Evolutionary conservation across 2,888 invertebrate genomes (phyloP).

Genomic region (Pollenia griseotomentosa): DNA sequence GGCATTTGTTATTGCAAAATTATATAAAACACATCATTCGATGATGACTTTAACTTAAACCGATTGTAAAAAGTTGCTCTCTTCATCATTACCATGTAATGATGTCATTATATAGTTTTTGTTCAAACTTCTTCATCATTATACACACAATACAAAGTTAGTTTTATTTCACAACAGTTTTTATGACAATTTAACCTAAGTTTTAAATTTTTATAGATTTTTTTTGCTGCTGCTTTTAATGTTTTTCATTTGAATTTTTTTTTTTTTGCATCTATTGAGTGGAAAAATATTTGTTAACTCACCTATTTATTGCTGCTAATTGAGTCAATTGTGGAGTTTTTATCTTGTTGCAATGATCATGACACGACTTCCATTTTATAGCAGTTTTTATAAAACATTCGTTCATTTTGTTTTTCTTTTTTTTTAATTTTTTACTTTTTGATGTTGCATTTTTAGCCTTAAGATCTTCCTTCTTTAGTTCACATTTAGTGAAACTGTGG

Average conservation of each 20-base stretch:
- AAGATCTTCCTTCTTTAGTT: constrained; percentile 66
- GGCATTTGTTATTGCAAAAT: constrained; percentile 36
- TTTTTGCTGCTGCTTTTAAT: constrained; percentile 18
- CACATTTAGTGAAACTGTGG: constrained; percentile 54
- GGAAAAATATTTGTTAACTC: constrained; percentile 73
- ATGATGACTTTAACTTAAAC: constrained; percentile 34
- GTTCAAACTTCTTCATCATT: constrained; percentile 26
- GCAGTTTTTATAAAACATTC: constrained; percentile 18
- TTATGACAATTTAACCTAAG: constrained; percentile 53
- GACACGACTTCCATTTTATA: constrained; percentile 68
- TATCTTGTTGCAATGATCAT: constrained; percentile 69
- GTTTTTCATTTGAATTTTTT: neutral
- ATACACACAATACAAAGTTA: constrained; percentile 33
- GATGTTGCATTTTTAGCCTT: constrained; percentile 47
- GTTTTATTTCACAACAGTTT: constrained; percentile 40
- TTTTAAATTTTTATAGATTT: constrained; percentile 29
- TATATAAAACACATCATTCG: constrained; percentile 40
- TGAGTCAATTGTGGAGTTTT: constrained; percentile 71
- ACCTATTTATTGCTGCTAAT: constrained; percentile 73
- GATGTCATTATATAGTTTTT: constrained; percentile 35
- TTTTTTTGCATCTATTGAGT: constrained; percentile 64
- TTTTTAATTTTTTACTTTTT: neutral
- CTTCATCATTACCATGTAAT: neutral
- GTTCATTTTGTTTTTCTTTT: constrained; percentile 6
- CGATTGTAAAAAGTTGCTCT: constrained; percentile 2